Evolutionary conservation across 2,888 invertebrate species (phyloP).

Genomic region (Hyposoter didymator): DNA sequence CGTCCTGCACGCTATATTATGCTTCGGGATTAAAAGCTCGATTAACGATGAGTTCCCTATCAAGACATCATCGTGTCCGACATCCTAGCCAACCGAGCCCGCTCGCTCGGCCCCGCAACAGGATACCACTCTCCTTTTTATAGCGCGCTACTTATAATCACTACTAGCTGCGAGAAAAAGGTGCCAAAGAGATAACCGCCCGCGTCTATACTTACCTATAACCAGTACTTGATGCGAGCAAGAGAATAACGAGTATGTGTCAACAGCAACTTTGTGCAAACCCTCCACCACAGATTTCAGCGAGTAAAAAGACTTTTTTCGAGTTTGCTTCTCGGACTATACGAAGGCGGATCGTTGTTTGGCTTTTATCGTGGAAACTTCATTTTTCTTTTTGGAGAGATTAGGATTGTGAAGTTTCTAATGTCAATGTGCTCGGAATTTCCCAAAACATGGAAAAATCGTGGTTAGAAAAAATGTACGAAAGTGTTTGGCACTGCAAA

Average conservation of each 20-base stretch:
- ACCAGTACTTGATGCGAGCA: not conserved
- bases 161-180: conserved; percentile 55
- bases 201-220: conserved; percentile 2
- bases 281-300: too few relatives aligned
- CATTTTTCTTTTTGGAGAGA: too few relatives aligned
- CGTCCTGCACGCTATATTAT: conserved; percentile 62
- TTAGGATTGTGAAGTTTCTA: too few relatives aligned
- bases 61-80: conserved; percentile 77
- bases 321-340: too few relatives aligned
- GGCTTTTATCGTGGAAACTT: too few relatives aligned
- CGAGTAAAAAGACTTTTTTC: not conserved
- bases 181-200: conserved; percentile 52
- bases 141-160: conserved; percentile 13
- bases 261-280: not conserved
- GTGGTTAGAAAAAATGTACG: too few relatives aligned
- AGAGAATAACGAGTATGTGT: not conserved
- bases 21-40: conserved; percentile 74
- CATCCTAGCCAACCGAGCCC: conserved; percentile 67
- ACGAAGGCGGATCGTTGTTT: too few relatives aligned
- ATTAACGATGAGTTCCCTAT: conserved; percentile 79
- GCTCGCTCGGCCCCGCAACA: conserved; percentile 43
- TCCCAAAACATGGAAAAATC: too few relatives aligned
- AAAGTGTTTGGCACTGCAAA: too few relatives aligned
- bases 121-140: not conserved
- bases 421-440: too few relatives aligned